Base-by-base conservation (phyloP, 1,140 invertebrate species). In the Drosophila tristis region DNA sequence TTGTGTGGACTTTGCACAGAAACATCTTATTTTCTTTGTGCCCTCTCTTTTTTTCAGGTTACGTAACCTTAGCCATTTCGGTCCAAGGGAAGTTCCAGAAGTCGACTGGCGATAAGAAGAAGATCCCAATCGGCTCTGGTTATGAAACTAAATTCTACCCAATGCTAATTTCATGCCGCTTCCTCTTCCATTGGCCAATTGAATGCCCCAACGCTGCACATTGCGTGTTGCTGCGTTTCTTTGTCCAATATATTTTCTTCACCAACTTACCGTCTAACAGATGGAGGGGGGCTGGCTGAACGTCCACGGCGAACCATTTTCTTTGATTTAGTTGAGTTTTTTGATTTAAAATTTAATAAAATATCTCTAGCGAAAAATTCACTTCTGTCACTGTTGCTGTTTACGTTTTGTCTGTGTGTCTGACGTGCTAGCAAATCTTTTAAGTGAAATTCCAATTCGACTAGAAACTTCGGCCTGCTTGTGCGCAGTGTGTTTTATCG, bases 281-380 rank as follows among this genome's bases (percentile, higher is more conserved):
- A 94, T 71, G 94, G 93, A 57, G 95, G 95, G 77, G 95, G 95
- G 87, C 93, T 94, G 35, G 95, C 93, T 67, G 95, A 95, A 91
- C 95, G 93, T 94, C 95, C 95, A 92, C 96, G 94, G 93, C 96
- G 94, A 92, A 95, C 94, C 96, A 96, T 96, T 92, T 93, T 94
- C 60, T 56, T 93, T 71, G 25, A 66, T 66, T 74, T 67, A 44
- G 50, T 71, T 68, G 47, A 59, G 49, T 13, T 63, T 13, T 31
- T 20, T 61, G 15, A 16, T 49, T 35, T 50, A 1, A 13, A 65
- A 20, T 44, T 6, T 15, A 70, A 44, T 50, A 4, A 20, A 0
- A 5, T 39, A n/a, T 49, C 31, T 45, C 39, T 70, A 39, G 29
- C 35, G 53, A 58, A 58, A 70, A 70, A 50, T 71, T 71, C 65